phyloP scores from a whole-genome alignment of 1,140 invertebrate species.

The Pachyrhynchus sulphureomaculatus region DNA sequence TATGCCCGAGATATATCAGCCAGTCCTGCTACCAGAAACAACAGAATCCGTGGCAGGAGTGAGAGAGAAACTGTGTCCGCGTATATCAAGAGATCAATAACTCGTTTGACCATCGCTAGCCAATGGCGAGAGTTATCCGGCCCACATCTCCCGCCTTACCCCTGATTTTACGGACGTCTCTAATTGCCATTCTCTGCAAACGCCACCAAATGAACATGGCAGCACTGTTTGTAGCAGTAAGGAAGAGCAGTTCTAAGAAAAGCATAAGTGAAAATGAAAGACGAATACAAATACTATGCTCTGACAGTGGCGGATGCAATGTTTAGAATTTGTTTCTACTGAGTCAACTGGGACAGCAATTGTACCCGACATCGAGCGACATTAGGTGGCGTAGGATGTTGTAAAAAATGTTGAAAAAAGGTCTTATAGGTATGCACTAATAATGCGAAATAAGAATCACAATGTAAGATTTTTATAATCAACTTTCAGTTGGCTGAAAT shows the following conservation, averaged over 20 bases:
- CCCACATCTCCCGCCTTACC: slow-evolving; percentile 11
- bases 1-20: neutral
- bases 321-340: too few relatives aligned
- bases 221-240: slow-evolving; percentile 20
- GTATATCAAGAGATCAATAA: slow-evolving; percentile 38
- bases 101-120: slow-evolving; percentile 37
- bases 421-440: too few relatives aligned
- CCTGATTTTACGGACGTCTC: slow-evolving; percentile 20
- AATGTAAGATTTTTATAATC: too few relatives aligned
- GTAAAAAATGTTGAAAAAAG: too few relatives aligned
- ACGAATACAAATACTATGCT: slow-evolving; percentile 11
- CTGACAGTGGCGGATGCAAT: too few relatives aligned
- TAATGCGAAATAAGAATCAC: too few relatives aligned
- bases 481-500: too few relatives aligned
- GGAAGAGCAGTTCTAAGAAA: slow-evolving; percentile 8
- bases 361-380: too few relatives aligned
- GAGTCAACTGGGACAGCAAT: too few relatives aligned
- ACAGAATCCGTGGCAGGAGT: slow-evolving; percentile 4
- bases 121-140: slow-evolving; percentile 31
- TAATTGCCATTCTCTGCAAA: slow-evolving; percentile 37
- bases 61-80: slow-evolving; percentile 15
- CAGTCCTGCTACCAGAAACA: neutral
- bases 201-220: slow-evolving; percentile 30
- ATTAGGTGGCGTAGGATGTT: too few relatives aligned
- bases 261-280: slow-evolving; percentile 20